Percentiles rank a stretch among this genome's conserved stretches.
Conservation (phyloP, 2,113 vertebrate species). For the Psettodes erumei region DNA sequence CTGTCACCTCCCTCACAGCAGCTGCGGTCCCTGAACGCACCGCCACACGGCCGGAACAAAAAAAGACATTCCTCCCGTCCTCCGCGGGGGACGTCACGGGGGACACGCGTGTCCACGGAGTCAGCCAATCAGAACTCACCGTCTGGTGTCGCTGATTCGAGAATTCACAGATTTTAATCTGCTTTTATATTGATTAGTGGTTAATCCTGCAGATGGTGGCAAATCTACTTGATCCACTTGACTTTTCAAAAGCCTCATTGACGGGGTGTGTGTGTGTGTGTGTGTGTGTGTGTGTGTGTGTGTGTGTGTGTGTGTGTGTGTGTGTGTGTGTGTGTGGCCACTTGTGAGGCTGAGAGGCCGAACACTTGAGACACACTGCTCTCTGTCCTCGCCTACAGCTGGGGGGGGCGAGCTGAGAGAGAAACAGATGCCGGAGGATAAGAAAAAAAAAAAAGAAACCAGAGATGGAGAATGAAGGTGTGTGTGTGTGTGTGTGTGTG, state of each 20-base stretch:
- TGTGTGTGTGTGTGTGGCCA: slow-evolving; percentile 68
- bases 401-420: no score
- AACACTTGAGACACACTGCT: slow-evolving; percentile 60
- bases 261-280: no score
- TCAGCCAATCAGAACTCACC: no score
- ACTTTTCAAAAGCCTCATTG: slow-evolving; percentile 73
- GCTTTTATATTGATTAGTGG: slow-evolving; percentile 51
- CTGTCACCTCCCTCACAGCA: slow-evolving; percentile 69
- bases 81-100: no score
- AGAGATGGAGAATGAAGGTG: slow-evolving; percentile 23
- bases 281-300: no score
- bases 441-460: slow-evolving; percentile 36
- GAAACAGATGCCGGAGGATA: slow-evolving; percentile 66
- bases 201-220: slow-evolving; percentile 59
- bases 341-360: slow-evolving; percentile 65
- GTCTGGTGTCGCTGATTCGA: neutral
- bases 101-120: no score
- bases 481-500: no score
- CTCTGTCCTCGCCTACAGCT: slow-evolving; percentile 54
- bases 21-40: slow-evolving; percentile 65
- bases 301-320: no score
- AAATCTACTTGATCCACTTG: slow-evolving; percentile 69
- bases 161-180: slow-evolving; percentile 43
- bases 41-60: slow-evolving; percentile 34
- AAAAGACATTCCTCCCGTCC: no score